Conservation (phyloP, 2,888 invertebrate genomes). For the Rhagonycha lutea region DNA sequence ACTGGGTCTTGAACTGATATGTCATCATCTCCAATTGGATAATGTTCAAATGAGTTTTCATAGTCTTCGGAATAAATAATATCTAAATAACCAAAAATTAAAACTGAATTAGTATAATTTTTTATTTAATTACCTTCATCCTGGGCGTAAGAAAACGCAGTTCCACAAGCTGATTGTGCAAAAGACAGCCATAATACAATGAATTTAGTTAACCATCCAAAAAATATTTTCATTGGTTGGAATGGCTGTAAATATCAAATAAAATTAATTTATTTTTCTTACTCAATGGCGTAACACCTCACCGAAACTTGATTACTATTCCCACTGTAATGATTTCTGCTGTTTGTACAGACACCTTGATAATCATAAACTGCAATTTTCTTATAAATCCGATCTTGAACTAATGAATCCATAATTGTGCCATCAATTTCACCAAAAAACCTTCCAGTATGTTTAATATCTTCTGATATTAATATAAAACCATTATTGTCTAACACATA, state of each 20-base stretch:
- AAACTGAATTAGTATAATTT: conserved; percentile 36
- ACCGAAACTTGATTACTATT: conserved; percentile 54
- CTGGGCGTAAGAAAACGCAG: conserved; percentile 55
- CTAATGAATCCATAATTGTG: conserved; percentile 90
- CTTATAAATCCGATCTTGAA: conserved; percentile 88
- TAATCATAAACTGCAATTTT: conserved; percentile 87
- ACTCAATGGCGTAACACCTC: conserved; percentile 30
- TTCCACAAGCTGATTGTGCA: conserved; percentile 53
- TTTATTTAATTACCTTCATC: conserved; percentile 54
- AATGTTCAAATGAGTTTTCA: conserved; percentile 34
- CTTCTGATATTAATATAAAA: conserved; percentile 89
- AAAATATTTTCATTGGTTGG: conserved; percentile 61
- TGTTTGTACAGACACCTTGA: conserved; percentile 82
- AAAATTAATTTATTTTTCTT: not conserved
- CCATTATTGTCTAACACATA: conserved; percentile 94
- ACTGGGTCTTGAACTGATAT: conserved; percentile 46
- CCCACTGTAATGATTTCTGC: conserved; percentile 68
- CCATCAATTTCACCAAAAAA: conserved; percentile 95
- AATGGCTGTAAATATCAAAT: conserved; percentile 55
- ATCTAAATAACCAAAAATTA: conserved; percentile 8
- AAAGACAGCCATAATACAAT: conserved; percentile 59
- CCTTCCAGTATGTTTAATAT: conserved; percentile 82
- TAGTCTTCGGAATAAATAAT: conserved; percentile 36
- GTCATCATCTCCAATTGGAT: conserved; percentile 20
- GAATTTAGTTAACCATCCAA: conserved; percentile 60